phyloP scores from a whole-genome alignment of 2,888 invertebrate genomes.

The Philereme vetulata region DNA sequence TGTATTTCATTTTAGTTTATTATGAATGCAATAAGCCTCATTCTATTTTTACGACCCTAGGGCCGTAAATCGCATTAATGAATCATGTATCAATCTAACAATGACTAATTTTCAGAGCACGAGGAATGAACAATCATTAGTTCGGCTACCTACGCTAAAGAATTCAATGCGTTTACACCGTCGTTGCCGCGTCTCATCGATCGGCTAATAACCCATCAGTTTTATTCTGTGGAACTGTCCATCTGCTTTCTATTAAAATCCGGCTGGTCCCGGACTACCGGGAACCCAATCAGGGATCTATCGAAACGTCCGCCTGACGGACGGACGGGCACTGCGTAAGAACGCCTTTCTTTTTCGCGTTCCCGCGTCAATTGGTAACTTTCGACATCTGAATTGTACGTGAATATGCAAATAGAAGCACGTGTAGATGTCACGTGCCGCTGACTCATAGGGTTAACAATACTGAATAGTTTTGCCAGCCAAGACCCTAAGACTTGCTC shows the following conservation, averaged over 20 bases:
- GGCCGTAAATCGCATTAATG: no score
- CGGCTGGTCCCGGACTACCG: slow-evolving; percentile 38
- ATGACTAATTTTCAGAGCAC: no score
- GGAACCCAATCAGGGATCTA: slow-evolving; percentile 67
- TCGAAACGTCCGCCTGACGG: slow-evolving; percentile 56
- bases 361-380: slow-evolving; percentile 39
- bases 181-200: no score
- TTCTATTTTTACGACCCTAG: no score
- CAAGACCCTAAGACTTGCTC: slow-evolving; percentile 2
- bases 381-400: slow-evolving; percentile 40
- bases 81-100: no score
- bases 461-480: slow-evolving; percentile 30
- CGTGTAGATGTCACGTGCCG: slow-evolving; percentile 33
- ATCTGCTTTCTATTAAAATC: slow-evolving; percentile 21
- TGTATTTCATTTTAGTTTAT: no score
- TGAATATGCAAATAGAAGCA: slow-evolving; percentile 41
- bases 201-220: no score
- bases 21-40: no score
- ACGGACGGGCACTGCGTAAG: slow-evolving; percentile 40
- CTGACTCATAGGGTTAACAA: slow-evolving; percentile 31
- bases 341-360: slow-evolving; percentile 43
- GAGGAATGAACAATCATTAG: no score
- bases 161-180: no score
- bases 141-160: no score
- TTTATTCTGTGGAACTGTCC: neutral